Evolutionary conservation across 1,140 invertebrate species (phyloP).

Genomic region (Drosophila chauvacae): DNA sequence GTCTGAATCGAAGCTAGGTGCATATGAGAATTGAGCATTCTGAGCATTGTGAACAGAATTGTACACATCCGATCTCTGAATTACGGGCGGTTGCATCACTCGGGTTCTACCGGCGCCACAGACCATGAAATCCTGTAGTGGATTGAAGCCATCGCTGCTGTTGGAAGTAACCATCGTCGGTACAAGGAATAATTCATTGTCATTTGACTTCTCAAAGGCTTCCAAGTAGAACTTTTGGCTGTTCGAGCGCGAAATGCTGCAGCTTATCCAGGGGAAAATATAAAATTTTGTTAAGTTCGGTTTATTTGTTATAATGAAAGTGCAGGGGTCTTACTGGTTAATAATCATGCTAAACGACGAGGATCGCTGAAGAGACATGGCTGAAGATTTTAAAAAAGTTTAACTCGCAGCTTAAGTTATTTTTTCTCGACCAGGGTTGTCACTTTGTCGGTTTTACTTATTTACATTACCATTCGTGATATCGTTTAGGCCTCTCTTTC

Average conservation of each 20-base stretch:
- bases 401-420: neutral
- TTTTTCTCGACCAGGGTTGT: neutral
- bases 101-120: neutral
- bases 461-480: neutral
- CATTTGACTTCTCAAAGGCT: neutral
- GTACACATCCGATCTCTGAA: neutral
- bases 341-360: constrained; percentile 27
- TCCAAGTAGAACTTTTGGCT: neutral
- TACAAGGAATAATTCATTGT: neutral
- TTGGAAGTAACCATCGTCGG: neutral
- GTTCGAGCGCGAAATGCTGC: constrained; percentile 22
- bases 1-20: too few species aligned
- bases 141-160: constrained; percentile 1
- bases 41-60: neutral
- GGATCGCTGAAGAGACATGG: constrained; percentile 13
- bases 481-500: neutral
- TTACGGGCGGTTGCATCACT: neutral
- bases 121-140: constrained; percentile 7
- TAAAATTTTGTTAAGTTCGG: neutral
- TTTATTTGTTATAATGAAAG: neutral
- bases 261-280: neutral
- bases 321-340: constrained; percentile 19
- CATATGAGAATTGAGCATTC: neutral
- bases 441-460: neutral
- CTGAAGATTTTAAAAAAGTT: neutral